Evolutionary conservation across 1,140 invertebrate species (phyloP).

Genomic region (Brachionus plicatilis): DNA sequence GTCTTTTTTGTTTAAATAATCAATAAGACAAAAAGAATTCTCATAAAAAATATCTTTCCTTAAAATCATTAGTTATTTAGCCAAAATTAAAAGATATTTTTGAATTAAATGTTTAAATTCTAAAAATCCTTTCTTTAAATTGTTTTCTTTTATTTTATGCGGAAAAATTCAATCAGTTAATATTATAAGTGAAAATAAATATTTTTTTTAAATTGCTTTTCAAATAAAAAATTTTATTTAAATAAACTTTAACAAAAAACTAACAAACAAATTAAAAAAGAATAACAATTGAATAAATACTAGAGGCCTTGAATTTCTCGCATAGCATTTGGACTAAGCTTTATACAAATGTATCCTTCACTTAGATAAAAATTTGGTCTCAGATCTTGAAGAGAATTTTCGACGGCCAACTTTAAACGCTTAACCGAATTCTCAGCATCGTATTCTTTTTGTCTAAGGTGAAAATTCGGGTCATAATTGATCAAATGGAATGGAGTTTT

Average conservation of each 20-base stretch:
- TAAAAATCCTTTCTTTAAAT: no score
- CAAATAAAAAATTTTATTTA: neutral
- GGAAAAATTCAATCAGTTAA: no score
- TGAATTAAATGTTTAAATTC: no score
- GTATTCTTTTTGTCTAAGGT: neutral
- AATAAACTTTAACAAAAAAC: neutral
- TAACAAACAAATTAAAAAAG: neutral
- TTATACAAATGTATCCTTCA: neutral
- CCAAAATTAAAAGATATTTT: no score
- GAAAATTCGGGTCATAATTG: neutral
- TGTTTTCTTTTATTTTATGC: no score
- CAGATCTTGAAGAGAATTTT: neutral
- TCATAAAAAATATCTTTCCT: no score
- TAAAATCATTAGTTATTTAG: no score
- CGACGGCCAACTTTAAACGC: neutral
- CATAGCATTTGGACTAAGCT: neutral
- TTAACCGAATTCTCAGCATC: neutral
- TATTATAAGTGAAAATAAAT: no score
- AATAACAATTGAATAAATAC: neutral
- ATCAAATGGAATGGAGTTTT: neutral
- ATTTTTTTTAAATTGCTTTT: no score
- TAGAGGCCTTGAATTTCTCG: neutral
- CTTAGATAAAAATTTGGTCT: conserved; percentile 6
- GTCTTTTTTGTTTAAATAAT: no score
- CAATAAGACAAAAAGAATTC: no score